These are phyloP conservation scores for Alouatta palliata DNA, from an alignment of 2,113 vertebrate species.

Conservation along the genomic window DNA sequence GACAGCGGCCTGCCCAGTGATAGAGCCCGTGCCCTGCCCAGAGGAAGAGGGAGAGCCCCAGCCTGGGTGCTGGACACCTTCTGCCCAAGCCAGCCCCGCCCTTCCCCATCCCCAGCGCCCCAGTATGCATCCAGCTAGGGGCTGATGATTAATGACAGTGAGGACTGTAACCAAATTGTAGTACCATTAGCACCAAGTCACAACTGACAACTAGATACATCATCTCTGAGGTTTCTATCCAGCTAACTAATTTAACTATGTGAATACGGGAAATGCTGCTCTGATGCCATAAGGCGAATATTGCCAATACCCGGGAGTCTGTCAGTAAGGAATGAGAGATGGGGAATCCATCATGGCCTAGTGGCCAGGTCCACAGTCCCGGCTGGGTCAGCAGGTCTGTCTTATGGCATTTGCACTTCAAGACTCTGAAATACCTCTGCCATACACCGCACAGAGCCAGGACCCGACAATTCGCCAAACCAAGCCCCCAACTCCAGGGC, in stretches of 20 bases:
- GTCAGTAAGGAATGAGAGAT: conserved; percentile 36
- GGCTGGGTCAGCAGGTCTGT: conserved; percentile 19
- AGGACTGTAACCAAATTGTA: conserved; percentile 89
- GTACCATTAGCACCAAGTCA: conserved; percentile 89
- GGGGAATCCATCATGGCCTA: conserved; percentile 32
- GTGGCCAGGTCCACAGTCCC: background rate
- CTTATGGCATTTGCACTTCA: background rate
- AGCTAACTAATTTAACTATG: conserved; percentile 88
- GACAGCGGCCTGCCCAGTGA: background rate
- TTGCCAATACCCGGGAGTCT: conserved; percentile 72
- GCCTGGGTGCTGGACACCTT: conserved; percentile 28
- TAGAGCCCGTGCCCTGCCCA: background rate
- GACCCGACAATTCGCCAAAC: background rate
- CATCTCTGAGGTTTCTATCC: conserved; percentile 85
- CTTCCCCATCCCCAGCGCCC: conserved; percentile 63
- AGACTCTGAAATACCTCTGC: conserved; percentile 51
- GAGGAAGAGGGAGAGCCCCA: background rate
- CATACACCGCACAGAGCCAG: background rate
- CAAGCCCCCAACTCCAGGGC: background rate
- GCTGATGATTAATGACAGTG: conserved; percentile 85
- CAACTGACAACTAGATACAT: conserved; percentile 89
- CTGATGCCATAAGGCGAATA: conserved; percentile 83
- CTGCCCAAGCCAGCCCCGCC: conserved; percentile 18
- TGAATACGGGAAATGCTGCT: conserved; percentile 81
- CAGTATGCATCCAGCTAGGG: conserved; percentile 81